These are phyloP conservation scores for Epirrhoe alternata DNA, from an alignment of 2,888 invertebrate species.

Conservation along the genomic window DNA sequence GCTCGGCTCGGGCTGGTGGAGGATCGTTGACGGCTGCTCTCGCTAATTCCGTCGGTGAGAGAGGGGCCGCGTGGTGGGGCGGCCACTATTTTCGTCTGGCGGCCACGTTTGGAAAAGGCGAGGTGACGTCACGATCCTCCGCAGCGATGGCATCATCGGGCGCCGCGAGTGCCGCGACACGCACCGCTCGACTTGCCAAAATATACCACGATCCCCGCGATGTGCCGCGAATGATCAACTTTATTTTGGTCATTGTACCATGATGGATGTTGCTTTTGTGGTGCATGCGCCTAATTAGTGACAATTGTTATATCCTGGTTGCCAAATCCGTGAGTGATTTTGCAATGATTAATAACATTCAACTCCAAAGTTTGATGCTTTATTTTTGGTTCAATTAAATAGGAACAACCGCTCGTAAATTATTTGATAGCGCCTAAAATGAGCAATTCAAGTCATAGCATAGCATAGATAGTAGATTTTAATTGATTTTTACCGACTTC, in stretches of 20 bases:
- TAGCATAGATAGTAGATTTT: too few species aligned
- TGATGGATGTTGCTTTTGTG: conserved; percentile 51
- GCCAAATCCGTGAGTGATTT: conserved; percentile 17
- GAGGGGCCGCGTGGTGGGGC: conserved; percentile 74
- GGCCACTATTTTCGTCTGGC: conserved; percentile 85
- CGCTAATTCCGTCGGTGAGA: conserved; percentile 82
- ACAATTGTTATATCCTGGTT: conserved; percentile 5
- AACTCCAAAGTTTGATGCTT: not conserved
- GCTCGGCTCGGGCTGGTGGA: conserved; percentile 45
- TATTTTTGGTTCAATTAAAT: too few species aligned
- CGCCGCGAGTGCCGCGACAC: conserved; percentile 80
- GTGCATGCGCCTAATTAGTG: conserved; percentile 9
- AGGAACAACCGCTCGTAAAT: too few species aligned
- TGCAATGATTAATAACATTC: not conserved
- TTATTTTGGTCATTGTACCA: conserved; percentile 80
- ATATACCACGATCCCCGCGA: conserved; percentile 74
- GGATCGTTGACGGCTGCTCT: conserved; percentile 57
- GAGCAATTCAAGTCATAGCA: too few species aligned
- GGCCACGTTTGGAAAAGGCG: conserved; percentile 84
- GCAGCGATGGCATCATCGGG: conserved; percentile 83
- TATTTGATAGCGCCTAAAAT: too few species aligned
- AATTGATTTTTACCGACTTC: too few species aligned
- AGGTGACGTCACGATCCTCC: conserved; percentile 82
- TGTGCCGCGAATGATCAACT: conserved; percentile 66
- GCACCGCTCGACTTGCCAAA: conserved; percentile 80